Conservation (phyloP, 1,140 invertebrate genomes). For the Drosophila quadrilineata region DNA sequence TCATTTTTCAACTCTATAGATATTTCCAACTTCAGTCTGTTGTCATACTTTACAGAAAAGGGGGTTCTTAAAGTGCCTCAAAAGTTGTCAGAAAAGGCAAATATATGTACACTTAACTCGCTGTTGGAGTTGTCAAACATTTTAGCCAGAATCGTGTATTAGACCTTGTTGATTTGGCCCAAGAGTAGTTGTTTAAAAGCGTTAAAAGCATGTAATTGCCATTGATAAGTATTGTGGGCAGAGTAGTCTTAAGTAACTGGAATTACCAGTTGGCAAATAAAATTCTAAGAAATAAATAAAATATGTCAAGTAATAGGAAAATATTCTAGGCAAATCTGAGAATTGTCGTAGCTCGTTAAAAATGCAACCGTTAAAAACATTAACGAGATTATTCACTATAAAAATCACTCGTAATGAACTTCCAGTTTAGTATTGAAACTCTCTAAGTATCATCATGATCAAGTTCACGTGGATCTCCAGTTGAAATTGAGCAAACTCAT, state of each 20-base stretch:
- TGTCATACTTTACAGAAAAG: conserved; percentile 21
- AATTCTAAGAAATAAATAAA: too few species aligned
- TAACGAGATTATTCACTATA: too few species aligned
- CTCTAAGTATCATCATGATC: too few species aligned
- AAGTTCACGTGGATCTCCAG: not conserved
- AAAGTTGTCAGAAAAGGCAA: conserved; percentile 28
- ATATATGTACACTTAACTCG: conserved; percentile 18
- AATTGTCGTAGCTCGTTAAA: too few species aligned
- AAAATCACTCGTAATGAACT: too few species aligned
- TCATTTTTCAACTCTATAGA: conserved; percentile 15
- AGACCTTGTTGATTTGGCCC: conserved; percentile 1
- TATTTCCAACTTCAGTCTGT: conserved; percentile 1
- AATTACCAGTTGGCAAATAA: too few species aligned
- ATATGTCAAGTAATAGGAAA: too few species aligned
- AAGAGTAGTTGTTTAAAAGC: not conserved
- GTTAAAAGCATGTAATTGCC: not conserved
- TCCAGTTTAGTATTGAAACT: too few species aligned
- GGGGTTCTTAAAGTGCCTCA: not conserved
- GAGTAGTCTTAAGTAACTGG: not conserved
- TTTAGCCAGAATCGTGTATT: conserved; percentile 26
- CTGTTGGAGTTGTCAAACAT: conserved; percentile 23
- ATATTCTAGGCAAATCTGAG: too few species aligned
- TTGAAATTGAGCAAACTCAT: not conserved
- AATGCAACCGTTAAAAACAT: too few species aligned
- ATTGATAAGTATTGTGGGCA: not conserved